Conservation (phyloP, 2,888 invertebrate genomes). For the Pachycephus smyrnensis region DNA sequence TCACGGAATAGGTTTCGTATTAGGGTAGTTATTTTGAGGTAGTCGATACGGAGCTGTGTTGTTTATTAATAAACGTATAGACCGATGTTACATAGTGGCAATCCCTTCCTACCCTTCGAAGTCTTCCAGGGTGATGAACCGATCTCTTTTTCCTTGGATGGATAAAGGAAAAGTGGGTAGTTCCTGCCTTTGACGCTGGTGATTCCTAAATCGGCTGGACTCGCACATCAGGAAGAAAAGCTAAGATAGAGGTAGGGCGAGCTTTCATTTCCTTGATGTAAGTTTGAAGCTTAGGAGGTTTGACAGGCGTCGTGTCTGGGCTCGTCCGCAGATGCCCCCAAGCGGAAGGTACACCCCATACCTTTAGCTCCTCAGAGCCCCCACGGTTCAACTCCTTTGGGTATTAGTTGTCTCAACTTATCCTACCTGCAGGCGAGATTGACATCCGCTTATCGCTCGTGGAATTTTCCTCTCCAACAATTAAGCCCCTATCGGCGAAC, state of each 20-base stretch:
- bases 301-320: conserved; percentile 51
- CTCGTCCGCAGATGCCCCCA: conserved; percentile 50
- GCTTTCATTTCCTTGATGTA: conserved; percentile 60
- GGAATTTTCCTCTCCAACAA: conserved; percentile 49
- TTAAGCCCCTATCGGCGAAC: conserved; percentile 49
- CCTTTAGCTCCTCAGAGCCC: conserved; percentile 22
- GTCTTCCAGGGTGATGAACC: conserved; percentile 1
- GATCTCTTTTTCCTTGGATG: conserved; percentile 9
- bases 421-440: conserved; percentile 39
- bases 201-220: not conserved
- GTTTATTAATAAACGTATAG: not conserved
- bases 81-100: not conserved
- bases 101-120: conserved; percentile 2
- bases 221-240: conserved; percentile 6
- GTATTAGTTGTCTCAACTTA: conserved; percentile 38
- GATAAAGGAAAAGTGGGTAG: conserved; percentile 10
- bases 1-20: not conserved
- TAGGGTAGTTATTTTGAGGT: not conserved
- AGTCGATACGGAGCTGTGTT: not conserved
- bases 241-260: conserved; percentile 25
- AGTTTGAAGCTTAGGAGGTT: conserved; percentile 57
- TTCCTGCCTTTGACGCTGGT: not conserved
- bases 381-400: conserved; percentile 21
- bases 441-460: conserved; percentile 45
- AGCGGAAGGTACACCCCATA: conserved; percentile 41